Base-by-base conservation (phyloP, 2,797 vertebrate genomes). In the Aeoliscus strigatus region DNA sequence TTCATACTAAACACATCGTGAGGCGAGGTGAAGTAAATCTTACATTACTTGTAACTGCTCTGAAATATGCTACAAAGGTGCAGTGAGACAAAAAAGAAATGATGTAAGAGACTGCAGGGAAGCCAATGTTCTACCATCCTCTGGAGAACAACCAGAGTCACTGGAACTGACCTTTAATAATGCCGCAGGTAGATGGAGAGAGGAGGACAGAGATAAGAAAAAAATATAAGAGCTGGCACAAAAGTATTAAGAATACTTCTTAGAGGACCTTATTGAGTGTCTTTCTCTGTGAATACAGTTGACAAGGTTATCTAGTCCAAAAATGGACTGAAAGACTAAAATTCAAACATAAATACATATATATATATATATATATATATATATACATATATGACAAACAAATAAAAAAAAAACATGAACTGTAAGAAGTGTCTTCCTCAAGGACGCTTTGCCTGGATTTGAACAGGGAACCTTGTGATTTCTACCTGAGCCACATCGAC, bases 21-120 rank as follows among this genome's bases (percentile, higher is more conserved):
- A n/a, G n/a, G n/a, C n/a, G n/a, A n/a, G n/a, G n/a, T n/a, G n/a
- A n/a, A 21, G 73, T 63, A 51, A 75, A 49, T 75, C 37, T 79
- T 79, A 58, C 77, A 77, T 82, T 77, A 82, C 64, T 43, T 61
- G 41, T 31, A 58, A 57, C 38, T 49, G 42, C 40, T 39, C 32
- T 59, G 56, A 54, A 68, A 6, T 9, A 38, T 17, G 17, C 24
- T 32, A 17, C 60, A 75, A 65, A 29, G 33, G 39, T 58, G 49
- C 17, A 63, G 30, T 25, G 29, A 63, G 25, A 55, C 33, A 64
- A 70, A 54, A 70, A 38, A 46, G 57, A 80, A 67, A 75, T 80
- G 57, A 80, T 78, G 74, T 76, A 78, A 73, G 57, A 66, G 12
- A 44, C 36, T 61, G 64, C 50, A 70, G 73, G 47, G 65, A 60